Percentiles rank a stretch among this genome's conserved stretches.
Conservation (phyloP, 2,113 vertebrate genomes). For the Sigmodon hispidus region DNA sequence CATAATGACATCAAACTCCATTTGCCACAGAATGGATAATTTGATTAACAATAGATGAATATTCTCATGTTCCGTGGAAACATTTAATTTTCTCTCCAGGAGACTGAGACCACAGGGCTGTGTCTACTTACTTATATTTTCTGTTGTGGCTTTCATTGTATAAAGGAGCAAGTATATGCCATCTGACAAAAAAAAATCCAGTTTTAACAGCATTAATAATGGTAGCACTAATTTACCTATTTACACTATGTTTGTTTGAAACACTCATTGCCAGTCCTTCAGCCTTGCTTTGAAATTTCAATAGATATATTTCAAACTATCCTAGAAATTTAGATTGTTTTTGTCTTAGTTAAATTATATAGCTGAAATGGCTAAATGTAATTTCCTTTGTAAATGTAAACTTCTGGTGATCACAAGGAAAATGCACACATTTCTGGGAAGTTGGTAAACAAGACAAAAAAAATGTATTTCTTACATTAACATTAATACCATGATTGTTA, state of each 20-base stretch:
- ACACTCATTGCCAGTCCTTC: not conserved
- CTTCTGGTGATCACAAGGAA: not conserved
- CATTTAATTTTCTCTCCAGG: not conserved
- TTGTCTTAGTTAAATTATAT: not conserved
- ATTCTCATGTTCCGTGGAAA: not conserved
- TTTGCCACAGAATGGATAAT: not conserved
- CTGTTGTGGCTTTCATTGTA: not conserved
- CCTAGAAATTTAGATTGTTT: not conserved
- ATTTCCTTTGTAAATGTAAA: not conserved
- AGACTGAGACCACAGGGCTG: not conserved
- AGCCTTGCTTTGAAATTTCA: not conserved
- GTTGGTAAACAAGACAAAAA: not conserved
- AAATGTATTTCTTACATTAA: constrained; percentile 3
- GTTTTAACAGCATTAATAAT: not conserved
- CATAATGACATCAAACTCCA: not conserved
- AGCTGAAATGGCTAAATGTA: not conserved
- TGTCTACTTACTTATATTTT: not conserved
- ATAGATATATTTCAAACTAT: not conserved
- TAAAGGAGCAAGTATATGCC: not conserved
- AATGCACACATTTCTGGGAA: not conserved
- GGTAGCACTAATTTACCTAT: not conserved
- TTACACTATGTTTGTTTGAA: not conserved
- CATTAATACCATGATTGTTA: not conserved
- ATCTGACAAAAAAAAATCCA: not conserved
- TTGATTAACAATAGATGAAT: not conserved